These are phyloP conservation scores for Schlechtendalia chinensis DNA, from an alignment of 1,140 invertebrate species.

Conservation along the genomic window DNA sequence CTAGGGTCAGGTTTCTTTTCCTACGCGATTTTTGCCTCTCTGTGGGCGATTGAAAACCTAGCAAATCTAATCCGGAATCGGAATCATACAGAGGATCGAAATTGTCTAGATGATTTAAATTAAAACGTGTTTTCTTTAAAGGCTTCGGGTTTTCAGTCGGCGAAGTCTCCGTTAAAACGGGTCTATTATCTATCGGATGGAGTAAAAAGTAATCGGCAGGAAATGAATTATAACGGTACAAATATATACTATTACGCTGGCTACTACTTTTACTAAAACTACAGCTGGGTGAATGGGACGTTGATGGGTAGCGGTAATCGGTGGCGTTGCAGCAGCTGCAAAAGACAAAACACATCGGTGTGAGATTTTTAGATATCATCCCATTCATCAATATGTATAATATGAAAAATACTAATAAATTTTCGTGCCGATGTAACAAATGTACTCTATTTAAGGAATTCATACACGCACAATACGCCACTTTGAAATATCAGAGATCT, in stretches of 20 bases:
- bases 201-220: constrained; percentile 44
- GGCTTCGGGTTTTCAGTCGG: constrained; percentile 43
- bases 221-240: constrained; percentile 48
- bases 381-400: constrained; percentile 11
- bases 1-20: constrained; percentile 45
- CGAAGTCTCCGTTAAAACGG: constrained; percentile 26
- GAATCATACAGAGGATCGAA: constrained; percentile 41
- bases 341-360: constrained; percentile 40
- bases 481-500: constrained; percentile 32
- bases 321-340: constrained; percentile 49
- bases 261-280: constrained; percentile 48
- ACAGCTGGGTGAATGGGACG: constrained; percentile 47
- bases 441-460: constrained; percentile 11
- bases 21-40: constrained; percentile 18
- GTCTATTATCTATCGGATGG: constrained; percentile 46
- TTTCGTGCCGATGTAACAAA: constrained; percentile 24
- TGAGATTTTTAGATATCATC: constrained; percentile 26
- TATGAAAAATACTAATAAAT: constrained; percentile 25
- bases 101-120: constrained; percentile 28
- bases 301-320: constrained; percentile 47
- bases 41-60: constrained; percentile 37
- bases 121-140: constrained; percentile 41
- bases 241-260: constrained; percentile 42
- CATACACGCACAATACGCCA: constrained; percentile 20
- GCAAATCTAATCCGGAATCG: constrained; percentile 30